Evolutionary conservation across 2,797 vertebrate species (phyloP).

Genomic region (Syngnathus rostellatus): DNA sequence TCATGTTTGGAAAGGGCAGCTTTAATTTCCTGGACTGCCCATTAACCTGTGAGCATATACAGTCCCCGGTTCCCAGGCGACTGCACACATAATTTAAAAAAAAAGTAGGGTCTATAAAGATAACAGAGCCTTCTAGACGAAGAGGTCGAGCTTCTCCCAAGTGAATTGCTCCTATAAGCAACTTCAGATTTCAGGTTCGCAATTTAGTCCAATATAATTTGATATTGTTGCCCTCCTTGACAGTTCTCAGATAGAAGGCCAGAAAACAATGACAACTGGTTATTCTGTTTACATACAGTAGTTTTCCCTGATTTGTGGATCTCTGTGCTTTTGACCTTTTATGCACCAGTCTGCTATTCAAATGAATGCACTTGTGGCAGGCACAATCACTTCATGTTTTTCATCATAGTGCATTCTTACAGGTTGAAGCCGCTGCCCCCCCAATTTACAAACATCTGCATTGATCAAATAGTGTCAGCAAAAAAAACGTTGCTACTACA

Average conservation of each 20-base stretch:
- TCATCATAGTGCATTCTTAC: conserved; percentile 45
- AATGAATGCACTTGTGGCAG: not conserved
- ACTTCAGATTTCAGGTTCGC: not conserved
- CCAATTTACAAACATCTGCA: conserved; percentile 17
- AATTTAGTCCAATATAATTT: not conserved
- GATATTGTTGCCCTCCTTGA: not conserved
- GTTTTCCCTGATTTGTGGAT: not conserved
- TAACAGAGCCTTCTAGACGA: conserved; percentile 44
- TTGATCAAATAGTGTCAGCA: conserved; percentile 10
- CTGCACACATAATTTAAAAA: conserved; percentile 27
- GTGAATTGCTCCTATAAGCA: conserved; percentile 7
- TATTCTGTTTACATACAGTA: not conserved
- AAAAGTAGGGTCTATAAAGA: conserved; percentile 36
- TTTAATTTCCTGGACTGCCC: conserved; percentile 44
- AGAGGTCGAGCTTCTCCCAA: conserved; percentile 32
- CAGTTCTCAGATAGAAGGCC: not conserved
- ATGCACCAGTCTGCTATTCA: not conserved
- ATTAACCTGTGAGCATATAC: conserved; percentile 21
- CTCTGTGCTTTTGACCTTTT: not conserved
- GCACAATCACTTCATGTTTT: conserved; percentile 14
- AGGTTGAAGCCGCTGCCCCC: conserved; percentile 37
- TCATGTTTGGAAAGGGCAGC: conserved; percentile 22
- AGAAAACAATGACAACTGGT: too few relatives aligned
- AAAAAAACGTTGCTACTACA: conserved; percentile 13
- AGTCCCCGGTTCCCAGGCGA: conserved; percentile 21